These are phyloP conservation scores for Pinctada fucata DNA, from an alignment of 2,888 invertebrate genomes.

Conservation along the genomic window DNA sequence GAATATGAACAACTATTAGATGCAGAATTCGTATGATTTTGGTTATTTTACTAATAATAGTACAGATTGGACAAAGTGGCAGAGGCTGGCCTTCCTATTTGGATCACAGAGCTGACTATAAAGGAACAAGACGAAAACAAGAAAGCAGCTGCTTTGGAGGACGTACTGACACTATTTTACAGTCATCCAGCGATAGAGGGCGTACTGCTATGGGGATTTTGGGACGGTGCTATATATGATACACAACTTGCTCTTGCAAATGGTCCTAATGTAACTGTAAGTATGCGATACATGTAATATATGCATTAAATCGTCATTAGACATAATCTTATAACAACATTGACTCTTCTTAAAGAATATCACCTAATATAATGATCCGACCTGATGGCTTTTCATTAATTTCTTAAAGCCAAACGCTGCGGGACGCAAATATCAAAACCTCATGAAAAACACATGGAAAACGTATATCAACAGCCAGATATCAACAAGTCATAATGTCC, in stretches of 20 bases:
- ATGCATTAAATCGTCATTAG: too few relatives aligned
- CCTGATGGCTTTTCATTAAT: too few relatives aligned
- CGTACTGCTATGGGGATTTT: slow-evolving; percentile 41
- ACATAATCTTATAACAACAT: too few relatives aligned
- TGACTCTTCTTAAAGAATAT: too few relatives aligned
- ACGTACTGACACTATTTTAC: slow-evolving; percentile 24
- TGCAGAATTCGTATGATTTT: too few relatives aligned
- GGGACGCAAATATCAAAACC: slow-evolving; percentile 48
- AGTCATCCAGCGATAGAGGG: slow-evolving; percentile 31
- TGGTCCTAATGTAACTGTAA: slow-evolving; percentile 41
- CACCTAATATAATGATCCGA: too few relatives aligned
- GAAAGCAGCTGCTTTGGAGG: slow-evolving; percentile 38
- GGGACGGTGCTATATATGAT: slow-evolving; percentile 22
- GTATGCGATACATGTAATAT: too few relatives aligned
- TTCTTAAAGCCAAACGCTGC: slow-evolving; percentile 52
- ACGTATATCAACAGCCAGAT: slow-evolving; percentile 42
- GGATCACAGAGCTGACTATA: slow-evolving; percentile 56
- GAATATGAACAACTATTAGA: too few relatives aligned
- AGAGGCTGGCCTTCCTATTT: slow-evolving; percentile 17
- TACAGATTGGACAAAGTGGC: slow-evolving; percentile 49
- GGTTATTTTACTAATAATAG: slow-evolving; percentile 13
- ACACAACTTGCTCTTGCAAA: slow-evolving; percentile 37
- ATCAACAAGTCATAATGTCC: slow-evolving; percentile 21
- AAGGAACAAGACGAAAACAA: slow-evolving; percentile 32
- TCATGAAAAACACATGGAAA: slow-evolving; percentile 53